phyloP scores from a whole-genome alignment of 2,113 vertebrate species.

The Struthidea cinerea region DNA sequence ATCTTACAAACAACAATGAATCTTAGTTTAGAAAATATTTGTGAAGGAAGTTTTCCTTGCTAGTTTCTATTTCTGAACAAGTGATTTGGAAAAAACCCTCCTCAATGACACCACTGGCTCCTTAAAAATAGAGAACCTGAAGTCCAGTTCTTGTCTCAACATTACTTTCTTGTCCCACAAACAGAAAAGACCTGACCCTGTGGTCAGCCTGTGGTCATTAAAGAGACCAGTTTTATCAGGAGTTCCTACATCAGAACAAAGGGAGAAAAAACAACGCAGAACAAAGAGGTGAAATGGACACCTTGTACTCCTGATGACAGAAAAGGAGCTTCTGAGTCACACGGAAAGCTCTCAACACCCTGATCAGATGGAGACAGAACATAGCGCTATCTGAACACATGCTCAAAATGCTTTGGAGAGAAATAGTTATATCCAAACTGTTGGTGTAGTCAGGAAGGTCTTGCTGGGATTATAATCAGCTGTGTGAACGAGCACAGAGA shows the following conservation, averaged over 20 bases:
- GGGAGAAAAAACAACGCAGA: background rate
- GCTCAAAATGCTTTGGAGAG: background rate
- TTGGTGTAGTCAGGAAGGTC: background rate
- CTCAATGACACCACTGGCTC: background rate
- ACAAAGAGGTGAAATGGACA: background rate
- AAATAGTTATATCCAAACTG: background rate
- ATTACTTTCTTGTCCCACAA: background rate
- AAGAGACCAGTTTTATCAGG: background rate
- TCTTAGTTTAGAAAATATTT: background rate
- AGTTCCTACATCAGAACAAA: background rate
- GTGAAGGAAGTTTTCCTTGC: background rate
- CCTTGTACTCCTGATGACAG: background rate
- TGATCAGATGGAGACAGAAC: background rate
- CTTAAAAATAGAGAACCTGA: background rate
- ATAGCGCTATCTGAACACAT: background rate
- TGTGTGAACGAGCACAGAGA: background rate
- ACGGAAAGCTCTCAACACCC: background rate
- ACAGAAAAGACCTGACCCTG: background rate
- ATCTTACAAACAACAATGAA: background rate
- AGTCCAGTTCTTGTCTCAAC: background rate
- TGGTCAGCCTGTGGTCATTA: background rate
- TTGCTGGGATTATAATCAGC: slow-evolving; percentile 20
- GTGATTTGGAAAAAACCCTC: background rate
- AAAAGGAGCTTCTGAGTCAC: background rate
- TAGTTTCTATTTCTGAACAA: background rate